These are phyloP conservation scores for Podarcis lilfordi DNA, from an alignment of 2,797 vertebrate genomes.

Conservation along the genomic window DNA sequence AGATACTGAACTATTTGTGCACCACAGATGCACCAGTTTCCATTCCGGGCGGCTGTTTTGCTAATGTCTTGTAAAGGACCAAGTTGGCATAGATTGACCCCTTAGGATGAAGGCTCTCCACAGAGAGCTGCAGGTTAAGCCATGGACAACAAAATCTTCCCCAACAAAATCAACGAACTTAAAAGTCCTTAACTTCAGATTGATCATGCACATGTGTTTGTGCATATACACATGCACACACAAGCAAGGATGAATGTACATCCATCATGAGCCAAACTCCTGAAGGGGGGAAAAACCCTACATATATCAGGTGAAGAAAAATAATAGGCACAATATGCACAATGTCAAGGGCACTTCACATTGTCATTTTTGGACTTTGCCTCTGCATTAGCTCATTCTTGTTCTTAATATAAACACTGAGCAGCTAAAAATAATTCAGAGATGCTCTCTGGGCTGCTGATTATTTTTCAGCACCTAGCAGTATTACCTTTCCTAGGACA, in stretches of 20 bases:
- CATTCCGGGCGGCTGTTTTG: not conserved
- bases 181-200: not conserved
- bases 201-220: not conserved
- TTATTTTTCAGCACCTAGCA: conserved; percentile 25
- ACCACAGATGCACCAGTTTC: not conserved
- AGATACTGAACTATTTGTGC: not conserved
- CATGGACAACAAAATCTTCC: not conserved
- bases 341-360: conserved; percentile 21
- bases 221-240: not conserved
- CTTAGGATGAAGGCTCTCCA: not conserved
- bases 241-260: not conserved
- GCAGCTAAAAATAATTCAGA: conserved; percentile 36
- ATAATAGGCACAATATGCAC: not conserved
- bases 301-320: not conserved
- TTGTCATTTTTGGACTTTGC: not conserved
- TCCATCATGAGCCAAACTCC: not conserved
- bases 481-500: conserved; percentile 30
- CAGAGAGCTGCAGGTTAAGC: not conserved
- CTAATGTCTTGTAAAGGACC: not conserved
- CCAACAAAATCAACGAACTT: not conserved
- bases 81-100: not conserved
- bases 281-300: no score
- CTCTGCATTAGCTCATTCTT: conserved; percentile 17
- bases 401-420: conserved; percentile 12
- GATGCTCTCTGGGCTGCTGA: conserved; percentile 20